Evolutionary conservation across 2,797 vertebrate species (phyloP).

Genomic region (Prionace glauca): DNA sequence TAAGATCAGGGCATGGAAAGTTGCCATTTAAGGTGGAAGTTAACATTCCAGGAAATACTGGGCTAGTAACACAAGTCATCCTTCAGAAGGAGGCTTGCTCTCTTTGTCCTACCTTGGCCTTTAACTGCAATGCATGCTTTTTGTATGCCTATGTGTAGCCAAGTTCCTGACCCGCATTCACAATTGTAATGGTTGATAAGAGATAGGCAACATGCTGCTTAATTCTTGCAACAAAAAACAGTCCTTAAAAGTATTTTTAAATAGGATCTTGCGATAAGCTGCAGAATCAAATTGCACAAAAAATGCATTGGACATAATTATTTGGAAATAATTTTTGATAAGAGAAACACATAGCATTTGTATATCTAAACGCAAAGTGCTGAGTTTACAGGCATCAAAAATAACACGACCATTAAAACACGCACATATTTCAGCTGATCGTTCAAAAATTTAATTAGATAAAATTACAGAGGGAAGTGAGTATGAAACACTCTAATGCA

Average conservation of each 20-base stretch:
- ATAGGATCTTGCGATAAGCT: not conserved
- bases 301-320: not conserved
- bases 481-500: constrained; percentile 38
- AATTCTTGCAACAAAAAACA: not conserved
- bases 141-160: not conserved
- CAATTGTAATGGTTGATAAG: not conserved
- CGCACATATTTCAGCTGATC: constrained; percentile 39
- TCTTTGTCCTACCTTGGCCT: not conserved
- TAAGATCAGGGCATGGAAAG: not conserved
- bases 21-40: too few relatives aligned
- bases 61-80: not conserved
- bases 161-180: not conserved
- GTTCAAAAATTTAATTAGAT: constrained; percentile 38
- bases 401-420: constrained; percentile 36
- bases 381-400: constrained; percentile 36
- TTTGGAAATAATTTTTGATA: constrained; percentile 28
- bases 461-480: constrained; percentile 38
- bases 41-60: not conserved
- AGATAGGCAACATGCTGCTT: not conserved
- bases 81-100: not conserved
- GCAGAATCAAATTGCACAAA: not conserved
- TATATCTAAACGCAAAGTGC: constrained; percentile 33
- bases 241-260: not conserved
- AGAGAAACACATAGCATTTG: constrained; percentile 8
- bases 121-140: not conserved